Base-by-base conservation (phyloP, 2,888 invertebrate genomes). In the Calameuta filiformis region DNA sequence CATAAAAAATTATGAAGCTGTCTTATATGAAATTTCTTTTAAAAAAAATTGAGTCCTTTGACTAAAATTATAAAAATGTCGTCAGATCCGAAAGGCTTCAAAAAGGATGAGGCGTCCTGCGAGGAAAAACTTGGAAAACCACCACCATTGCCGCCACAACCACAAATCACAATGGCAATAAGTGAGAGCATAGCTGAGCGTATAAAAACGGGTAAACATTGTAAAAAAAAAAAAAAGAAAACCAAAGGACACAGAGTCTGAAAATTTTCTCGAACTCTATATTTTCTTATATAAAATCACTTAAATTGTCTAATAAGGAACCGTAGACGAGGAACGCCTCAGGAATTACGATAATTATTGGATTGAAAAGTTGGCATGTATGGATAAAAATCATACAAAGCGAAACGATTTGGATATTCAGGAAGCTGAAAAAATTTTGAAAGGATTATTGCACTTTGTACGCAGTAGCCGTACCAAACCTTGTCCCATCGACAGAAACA, bases 341-440 rank as follows among this genome's bases (percentile, higher is more conserved):
- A 76, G 79, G 56, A 83, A 83, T 83, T 84, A 87, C 75, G 89
- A 89, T 74, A 83, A 84, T n/a, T 83, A 86, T 73, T 87, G 87
- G 89, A 81, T 83, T 9, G 85, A 87, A 33, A 89, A 86, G 81
- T 81, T 89, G 11, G 81, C 82, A 3, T 83, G 81, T 37, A 74
- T 88, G 37, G 87, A 89, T 76, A 83, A 81, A 34, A 77, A 80
- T 37, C 89, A 89, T 77, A 86, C 86, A 9, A 73, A 75, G 6
- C 75, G 79, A 31, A 82, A 84, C 9, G 85, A 85, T 23, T 77
- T 89, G 11, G 82, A 85, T 37, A 75, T 86, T 4, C 75, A 76
- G 0, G 84, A 88, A 31, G 87, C 85, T 3, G 82, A 85, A 4
- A n/a, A 73, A 40, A 82, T 82, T 35, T 35, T 87, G 9, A 76